These are phyloP conservation scores for Drosophila sturtevanti DNA, from an alignment of 1,140 invertebrate species.

Conservation along the genomic window DNA sequence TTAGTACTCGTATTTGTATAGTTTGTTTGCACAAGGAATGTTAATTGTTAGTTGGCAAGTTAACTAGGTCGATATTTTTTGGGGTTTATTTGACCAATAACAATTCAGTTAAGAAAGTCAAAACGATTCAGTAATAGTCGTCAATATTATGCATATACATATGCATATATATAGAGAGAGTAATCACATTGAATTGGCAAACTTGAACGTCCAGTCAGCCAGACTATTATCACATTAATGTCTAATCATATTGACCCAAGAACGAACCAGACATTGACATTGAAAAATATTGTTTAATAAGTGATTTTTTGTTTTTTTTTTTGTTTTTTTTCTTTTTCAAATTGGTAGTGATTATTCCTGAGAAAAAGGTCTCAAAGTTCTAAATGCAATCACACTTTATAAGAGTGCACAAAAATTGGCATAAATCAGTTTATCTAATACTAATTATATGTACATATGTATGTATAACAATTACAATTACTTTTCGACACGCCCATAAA, in stretches of 20 bases:
- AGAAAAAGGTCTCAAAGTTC: too few relatives aligned
- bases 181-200: not conserved
- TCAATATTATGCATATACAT: not conserved
- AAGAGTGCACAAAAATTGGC: too few relatives aligned
- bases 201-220: not conserved
- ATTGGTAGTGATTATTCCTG: too few relatives aligned
- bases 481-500: too few relatives aligned
- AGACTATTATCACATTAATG: not conserved
- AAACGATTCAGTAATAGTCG: not conserved
- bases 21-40: slow-evolving; percentile 42
- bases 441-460: too few relatives aligned
- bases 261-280: slow-evolving; percentile 4
- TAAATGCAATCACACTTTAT: too few relatives aligned
- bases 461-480: too few relatives aligned
- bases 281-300: slow-evolving; percentile 10
- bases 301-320: too few relatives aligned
- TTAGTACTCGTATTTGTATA: not conserved
- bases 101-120: not conserved
- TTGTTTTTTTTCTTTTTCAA: too few relatives aligned
- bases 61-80: slow-evolving; percentile 23
- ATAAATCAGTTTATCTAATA: too few relatives aligned
- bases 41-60: slow-evolving; percentile 33
- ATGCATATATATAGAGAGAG: too few relatives aligned
- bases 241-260: not conserved
- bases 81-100: not conserved